phyloP scores from a whole-genome alignment of 2,113 vertebrate species.

The Poecile atricapillus region DNA sequence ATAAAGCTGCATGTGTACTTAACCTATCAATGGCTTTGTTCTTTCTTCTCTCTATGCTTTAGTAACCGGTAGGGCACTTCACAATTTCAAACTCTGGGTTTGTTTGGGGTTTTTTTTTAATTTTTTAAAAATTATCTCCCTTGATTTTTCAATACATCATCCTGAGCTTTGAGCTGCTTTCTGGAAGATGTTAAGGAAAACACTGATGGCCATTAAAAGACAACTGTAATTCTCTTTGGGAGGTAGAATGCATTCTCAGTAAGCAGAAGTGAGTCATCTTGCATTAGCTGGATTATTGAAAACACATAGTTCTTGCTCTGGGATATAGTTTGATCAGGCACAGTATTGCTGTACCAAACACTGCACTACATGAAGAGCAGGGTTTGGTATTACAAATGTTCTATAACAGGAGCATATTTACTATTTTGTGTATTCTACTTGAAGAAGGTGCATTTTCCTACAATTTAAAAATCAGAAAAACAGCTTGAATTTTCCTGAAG shows the following conservation, averaged over 20 bases:
- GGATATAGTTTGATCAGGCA: neutral
- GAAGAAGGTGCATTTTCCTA: neutral
- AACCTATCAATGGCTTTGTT: neutral
- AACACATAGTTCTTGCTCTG: neutral
- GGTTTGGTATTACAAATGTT: neutral
- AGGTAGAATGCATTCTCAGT: neutral
- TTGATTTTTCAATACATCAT: neutral
- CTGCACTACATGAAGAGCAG: neutral
- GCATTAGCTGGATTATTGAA: neutral
- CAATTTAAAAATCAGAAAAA: neutral
- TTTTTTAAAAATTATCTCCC: neutral
- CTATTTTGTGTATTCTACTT: neutral
- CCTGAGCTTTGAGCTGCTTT: neutral
- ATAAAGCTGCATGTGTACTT: neutral
- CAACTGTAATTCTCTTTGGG: neutral
- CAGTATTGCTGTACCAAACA: neutral
- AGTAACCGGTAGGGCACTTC: neutral
- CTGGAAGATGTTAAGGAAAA: neutral
- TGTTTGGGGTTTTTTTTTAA: fast-evolving
- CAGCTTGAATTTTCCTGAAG: neutral
- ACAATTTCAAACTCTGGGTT: fast-evolving
- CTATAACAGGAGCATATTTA: neutral
- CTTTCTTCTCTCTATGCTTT: neutral
- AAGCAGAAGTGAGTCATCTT: neutral
- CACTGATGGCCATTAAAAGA: neutral